Base-by-base conservation (phyloP, 2,888 invertebrate species). In the Allacma fusca region DNA sequence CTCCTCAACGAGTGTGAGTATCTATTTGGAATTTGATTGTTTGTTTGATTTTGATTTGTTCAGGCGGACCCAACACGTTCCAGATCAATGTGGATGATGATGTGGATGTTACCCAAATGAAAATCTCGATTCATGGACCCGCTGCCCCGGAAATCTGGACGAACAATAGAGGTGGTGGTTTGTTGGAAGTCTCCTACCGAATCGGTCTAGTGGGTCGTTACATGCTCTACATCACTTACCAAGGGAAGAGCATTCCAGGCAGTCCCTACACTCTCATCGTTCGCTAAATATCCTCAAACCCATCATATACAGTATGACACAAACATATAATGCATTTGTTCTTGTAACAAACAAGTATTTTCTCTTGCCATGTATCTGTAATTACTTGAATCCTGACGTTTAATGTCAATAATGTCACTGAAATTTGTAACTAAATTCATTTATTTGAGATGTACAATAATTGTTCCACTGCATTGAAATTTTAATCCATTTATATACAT, bases 181-280 rank as follows among this genome's bases (percentile, higher is more conserved):
- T 76, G 13, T 23, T 80, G 50, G 78, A 80, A 57, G 76, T 80
- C 7, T 80, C 80, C 16, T 80, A 80, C 65, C 26, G 80, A 43
- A 78, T 80, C 44, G 80, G 80, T 24, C 74, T 80, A 0, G 74
- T 80, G n/a, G 80, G 80, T 13, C 59, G 75, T 43, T 80, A 80
- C 76, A 74, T 76, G 44, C 62, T 80, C 12, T 71, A 76, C 50
- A 78, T 80, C 5, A 72, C 72, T 13, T 80, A 78, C 26, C 68
- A 80, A 24, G 78, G 76, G 16, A 75, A 76, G 34, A 76, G 71
- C 24, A 75, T 80, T 19, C 65, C 75, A 19, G 80, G 80, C 73
- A 69, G 69, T 34, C 80, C 80, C 0, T 80, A 76, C 69, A 78
- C 67, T 28, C 57, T 80, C 19, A 78, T 69, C 50, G 76, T 80